Conservation (phyloP, 92 coral and sea anemone species). For the Diadumene lineata region DNA sequence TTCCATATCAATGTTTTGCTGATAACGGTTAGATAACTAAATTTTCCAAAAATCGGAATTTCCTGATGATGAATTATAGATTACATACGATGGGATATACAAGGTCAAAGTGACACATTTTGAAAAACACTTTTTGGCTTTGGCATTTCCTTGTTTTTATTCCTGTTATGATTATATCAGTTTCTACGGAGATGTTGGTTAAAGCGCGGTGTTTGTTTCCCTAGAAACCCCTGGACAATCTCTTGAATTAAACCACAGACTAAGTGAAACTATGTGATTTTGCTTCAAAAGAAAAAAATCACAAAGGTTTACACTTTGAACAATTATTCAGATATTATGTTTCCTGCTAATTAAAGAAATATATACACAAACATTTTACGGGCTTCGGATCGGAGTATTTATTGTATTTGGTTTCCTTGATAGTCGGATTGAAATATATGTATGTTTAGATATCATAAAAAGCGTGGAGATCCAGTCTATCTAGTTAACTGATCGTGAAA, state of each 20-base stretch:
- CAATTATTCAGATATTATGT: not conserved
- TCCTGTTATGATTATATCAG: too few species aligned
- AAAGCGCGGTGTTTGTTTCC: slow-evolving; percentile 8
- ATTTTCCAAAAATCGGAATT: not conserved
- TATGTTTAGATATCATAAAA: not conserved
- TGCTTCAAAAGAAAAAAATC: not conserved
- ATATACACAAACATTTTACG: slow-evolving; percentile 1
- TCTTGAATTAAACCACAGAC: not conserved
- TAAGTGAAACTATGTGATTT: slow-evolving; percentile 25
- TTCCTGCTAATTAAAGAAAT: slow-evolving; percentile 11
- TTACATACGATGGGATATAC: not conserved
- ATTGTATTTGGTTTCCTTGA: not conserved
- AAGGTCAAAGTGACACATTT: slow-evolving; percentile 5
- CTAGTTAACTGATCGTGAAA: slow-evolving; percentile 8
- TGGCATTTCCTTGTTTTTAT: not conserved
- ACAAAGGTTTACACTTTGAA: slow-evolving; percentile 2
- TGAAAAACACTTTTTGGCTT: not conserved
- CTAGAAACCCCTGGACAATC: slow-evolving; percentile 24
- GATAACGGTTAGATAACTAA: not conserved
- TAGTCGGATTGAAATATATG: not conserved
- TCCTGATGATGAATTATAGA: slow-evolving; percentile 14
- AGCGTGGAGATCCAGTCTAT: slow-evolving; percentile 7
- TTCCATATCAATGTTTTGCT: not conserved
- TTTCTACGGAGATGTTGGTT: slow-evolving; percentile 35
- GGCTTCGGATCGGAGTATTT: not conserved